phyloP scores from a whole-genome alignment of 2,888 invertebrate species.

The Syrista parreyssii region DNA sequence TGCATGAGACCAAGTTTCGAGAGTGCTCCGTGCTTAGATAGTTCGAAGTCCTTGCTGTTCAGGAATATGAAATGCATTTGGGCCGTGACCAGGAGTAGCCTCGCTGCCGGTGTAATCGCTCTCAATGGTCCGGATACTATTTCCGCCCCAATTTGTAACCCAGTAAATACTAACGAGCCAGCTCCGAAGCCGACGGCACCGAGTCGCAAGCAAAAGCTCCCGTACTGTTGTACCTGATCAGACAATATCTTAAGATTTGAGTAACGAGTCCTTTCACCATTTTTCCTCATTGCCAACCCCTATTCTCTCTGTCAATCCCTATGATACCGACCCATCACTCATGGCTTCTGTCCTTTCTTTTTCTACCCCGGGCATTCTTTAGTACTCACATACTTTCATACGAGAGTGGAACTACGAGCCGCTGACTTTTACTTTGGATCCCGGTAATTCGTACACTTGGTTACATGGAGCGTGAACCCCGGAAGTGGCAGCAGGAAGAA shows the following conservation, averaged over 20 bases:
- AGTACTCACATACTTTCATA: neutral
- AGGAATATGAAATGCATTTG: slow-evolving; percentile 96
- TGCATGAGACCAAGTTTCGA: slow-evolving; percentile 95
- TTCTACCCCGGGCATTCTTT: neutral
- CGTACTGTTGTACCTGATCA: slow-evolving; percentile 71
- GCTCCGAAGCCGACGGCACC: slow-evolving; percentile 78
- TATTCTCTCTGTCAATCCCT: neutral
- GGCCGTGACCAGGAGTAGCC: slow-evolving; percentile 85
- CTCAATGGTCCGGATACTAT: slow-evolving; percentile 64
- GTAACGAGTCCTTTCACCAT: neutral
- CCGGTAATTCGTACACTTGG: neutral
- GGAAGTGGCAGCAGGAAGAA: neutral
- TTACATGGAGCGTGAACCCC: neutral
- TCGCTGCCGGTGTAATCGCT: slow-evolving; percentile 84
- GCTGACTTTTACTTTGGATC: neutral
- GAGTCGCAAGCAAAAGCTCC: slow-evolving; percentile 87
- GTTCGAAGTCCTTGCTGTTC: slow-evolving; percentile 81
- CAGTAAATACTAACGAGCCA: slow-evolving; percentile 76
- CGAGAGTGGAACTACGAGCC: neutral
- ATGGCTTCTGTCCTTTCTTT: neutral
- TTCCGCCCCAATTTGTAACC: slow-evolving; percentile 74
- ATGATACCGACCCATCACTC: neutral
- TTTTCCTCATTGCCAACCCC: neutral
- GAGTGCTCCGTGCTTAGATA: slow-evolving; percentile 76
- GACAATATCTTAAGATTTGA: neutral